phyloP scores from a whole-genome alignment of 1,140 invertebrate species.

The Lerema accius region DNA sequence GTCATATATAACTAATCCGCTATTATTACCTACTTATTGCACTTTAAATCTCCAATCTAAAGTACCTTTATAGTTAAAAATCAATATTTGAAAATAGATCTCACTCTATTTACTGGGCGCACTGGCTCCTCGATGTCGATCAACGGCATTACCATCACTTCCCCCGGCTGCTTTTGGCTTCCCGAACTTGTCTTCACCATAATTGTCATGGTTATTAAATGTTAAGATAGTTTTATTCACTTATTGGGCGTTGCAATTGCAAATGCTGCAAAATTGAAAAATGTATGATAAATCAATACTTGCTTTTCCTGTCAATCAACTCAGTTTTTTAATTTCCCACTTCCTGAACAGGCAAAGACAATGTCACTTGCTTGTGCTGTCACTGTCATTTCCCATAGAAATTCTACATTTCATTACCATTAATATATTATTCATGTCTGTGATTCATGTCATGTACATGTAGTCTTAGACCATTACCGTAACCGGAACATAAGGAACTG shows the following conservation, averaged over 20 bases:
- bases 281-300: slow-evolving; percentile 16
- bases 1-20: too few relatives aligned
- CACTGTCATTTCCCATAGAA: too few relatives aligned
- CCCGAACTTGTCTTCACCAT: slow-evolving; percentile 50
- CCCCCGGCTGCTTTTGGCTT: slow-evolving; percentile 41
- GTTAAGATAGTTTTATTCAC: background rate
- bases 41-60: too few relatives aligned
- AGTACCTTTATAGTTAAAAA: too few relatives aligned
- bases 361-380: too few relatives aligned
- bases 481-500: too few relatives aligned
- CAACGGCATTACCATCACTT: slow-evolving; percentile 19
- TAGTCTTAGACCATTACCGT: too few relatives aligned
- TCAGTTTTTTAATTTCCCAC: slow-evolving; percentile 1
- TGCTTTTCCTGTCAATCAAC: slow-evolving; percentile 13
- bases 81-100: background rate
- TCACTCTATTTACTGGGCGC: slow-evolving; percentile 12
- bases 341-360: slow-evolving; percentile 16
- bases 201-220: slow-evolving; percentile 51
- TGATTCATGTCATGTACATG: too few relatives aligned
- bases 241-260: background rate
- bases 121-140: background rate
- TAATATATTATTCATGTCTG: too few relatives aligned
- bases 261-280: slow-evolving; percentile 2
- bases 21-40: too few relatives aligned
- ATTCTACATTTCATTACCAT: too few relatives aligned